phyloP scores from a whole-genome alignment of 23 tunicate genomes.

The Corella eumyota region DNA sequence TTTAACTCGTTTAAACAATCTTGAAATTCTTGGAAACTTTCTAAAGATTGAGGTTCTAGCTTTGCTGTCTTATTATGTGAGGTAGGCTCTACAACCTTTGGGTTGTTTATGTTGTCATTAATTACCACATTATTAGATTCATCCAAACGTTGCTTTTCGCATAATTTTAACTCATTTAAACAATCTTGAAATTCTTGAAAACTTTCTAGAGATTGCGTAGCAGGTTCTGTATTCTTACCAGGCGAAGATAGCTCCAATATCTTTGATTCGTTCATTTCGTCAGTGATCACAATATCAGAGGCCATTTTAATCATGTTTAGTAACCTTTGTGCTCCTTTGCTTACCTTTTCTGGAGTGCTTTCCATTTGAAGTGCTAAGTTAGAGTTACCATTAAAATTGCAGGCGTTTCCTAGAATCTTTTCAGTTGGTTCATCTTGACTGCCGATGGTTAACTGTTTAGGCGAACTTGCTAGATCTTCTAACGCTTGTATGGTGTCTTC shows the following conservation, averaged over 20 bases:
- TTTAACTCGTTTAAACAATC: conserved; percentile 10
- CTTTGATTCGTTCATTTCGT: conserved; percentile 18
- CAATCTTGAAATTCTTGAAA: conserved; percentile 13
- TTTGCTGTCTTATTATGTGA: conserved; percentile 9
- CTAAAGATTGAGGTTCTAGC: not conserved
- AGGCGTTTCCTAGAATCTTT: too few species aligned
- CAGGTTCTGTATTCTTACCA: not conserved
- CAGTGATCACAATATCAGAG: conserved; percentile 25
- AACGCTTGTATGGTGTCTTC: not conserved
- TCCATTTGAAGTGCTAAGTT: not conserved
- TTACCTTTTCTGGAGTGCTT: not conserved
- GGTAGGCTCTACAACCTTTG: conserved; percentile 20
- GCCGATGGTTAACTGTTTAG: not conserved
- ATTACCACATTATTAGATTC: conserved; percentile 16
- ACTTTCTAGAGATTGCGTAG: not conserved
- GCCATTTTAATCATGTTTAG: conserved; percentile 38
- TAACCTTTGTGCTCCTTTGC: conserved; percentile 2
- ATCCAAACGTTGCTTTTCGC: too few species aligned
- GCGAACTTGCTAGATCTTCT: not conserved
- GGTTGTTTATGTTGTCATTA: conserved; percentile 26
- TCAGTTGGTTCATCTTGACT: too few species aligned
- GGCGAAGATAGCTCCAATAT: conserved; percentile 33
- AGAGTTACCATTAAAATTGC: too few species aligned
- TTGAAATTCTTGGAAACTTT: conserved; percentile 8
- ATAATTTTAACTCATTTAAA: conserved; percentile 4